phyloP scores from a whole-genome alignment of 64 coral and sea anemone genomes.

The Cladopsammia gracilis region DNA sequence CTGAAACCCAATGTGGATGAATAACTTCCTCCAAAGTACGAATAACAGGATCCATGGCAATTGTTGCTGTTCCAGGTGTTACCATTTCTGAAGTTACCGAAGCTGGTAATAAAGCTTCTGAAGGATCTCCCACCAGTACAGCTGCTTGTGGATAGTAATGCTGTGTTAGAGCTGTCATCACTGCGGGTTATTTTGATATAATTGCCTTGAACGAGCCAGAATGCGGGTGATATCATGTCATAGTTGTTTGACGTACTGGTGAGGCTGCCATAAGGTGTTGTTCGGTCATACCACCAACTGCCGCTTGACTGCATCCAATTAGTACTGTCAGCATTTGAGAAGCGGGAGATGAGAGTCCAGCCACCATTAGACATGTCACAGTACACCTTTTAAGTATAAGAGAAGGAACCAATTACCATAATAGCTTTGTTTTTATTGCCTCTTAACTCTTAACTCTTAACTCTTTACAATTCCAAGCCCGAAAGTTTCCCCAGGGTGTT shows the following conservation, averaged over 20 bases:
- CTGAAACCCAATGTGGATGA: not conserved
- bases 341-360: conserved; percentile 54
- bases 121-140: conserved; percentile 10
- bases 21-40: conserved; percentile 29
- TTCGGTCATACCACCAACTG: conserved; percentile 59
- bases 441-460: no score
- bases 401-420: no score
- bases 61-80: conserved; percentile 17
- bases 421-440: no score
- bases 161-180: conserved; percentile 39
- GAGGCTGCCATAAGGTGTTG: not conserved
- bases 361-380: conserved; percentile 35
- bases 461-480: no score
- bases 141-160: conserved; percentile 19
- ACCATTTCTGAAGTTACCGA: conserved; percentile 37
- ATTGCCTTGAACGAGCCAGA: conserved; percentile 32
- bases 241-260: conserved; percentile 35
- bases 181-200: conserved; percentile 49
- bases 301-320: conserved; percentile 30
- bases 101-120: conserved; percentile 38
- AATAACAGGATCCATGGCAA: not conserved
- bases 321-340: conserved; percentile 23
- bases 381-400: not conserved
- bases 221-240: conserved; percentile 71
- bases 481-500: no score